phyloP scores from a whole-genome alignment of 2,113 vertebrate species.

The Pollimyrus isidori region DNA sequence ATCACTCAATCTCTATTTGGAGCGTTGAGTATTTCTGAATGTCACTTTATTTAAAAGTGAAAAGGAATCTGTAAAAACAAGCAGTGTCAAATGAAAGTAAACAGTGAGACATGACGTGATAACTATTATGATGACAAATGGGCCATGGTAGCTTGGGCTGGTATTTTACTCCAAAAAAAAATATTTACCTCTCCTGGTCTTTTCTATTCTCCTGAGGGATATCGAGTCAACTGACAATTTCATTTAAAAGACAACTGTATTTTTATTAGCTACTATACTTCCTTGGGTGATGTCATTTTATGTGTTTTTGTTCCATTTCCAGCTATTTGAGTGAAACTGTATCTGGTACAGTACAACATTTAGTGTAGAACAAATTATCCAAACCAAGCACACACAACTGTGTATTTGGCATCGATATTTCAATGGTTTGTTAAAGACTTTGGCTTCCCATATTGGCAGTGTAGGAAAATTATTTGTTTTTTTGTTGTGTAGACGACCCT shows the following conservation, averaged over 20 bases:
- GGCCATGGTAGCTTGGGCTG: neutral
- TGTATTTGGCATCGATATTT: neutral
- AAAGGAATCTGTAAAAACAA: neutral
- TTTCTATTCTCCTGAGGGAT: neutral
- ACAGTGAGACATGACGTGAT: neutral
- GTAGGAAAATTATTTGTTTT: neutral
- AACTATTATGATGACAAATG: neutral
- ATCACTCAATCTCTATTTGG: neutral
- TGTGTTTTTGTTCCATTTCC: neutral
- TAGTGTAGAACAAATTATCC: neutral
- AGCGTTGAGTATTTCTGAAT: neutral
- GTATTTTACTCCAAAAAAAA: neutral
- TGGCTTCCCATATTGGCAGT: neutral
- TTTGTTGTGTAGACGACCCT: neutral
- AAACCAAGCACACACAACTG: neutral
- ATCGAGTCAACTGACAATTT: neutral
- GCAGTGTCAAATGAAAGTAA: neutral
- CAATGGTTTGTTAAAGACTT: neutral
- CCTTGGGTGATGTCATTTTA: neutral
- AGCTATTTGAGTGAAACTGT: neutral
- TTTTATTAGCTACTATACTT: neutral
- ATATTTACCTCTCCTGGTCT: neutral
- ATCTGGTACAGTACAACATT: neutral
- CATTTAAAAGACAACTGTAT: neutral
- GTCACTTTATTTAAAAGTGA: neutral